Evolutionary conservation across 2,888 invertebrate genomes (phyloP).

Genomic region (Atethmia centrago): DNA sequence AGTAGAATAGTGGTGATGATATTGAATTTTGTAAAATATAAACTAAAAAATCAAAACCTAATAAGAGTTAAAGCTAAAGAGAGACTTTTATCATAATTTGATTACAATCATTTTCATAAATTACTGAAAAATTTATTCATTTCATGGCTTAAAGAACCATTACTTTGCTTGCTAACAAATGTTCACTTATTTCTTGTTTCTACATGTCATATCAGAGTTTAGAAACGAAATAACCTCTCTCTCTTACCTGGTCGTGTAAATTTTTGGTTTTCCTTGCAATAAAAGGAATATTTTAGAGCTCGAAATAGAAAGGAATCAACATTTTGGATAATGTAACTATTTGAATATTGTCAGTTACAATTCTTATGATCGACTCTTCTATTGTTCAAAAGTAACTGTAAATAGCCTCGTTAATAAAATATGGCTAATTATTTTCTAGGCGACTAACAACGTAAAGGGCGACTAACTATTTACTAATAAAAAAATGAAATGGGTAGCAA

Average conservation of each 20-base stretch:
- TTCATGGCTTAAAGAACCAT: neutral
- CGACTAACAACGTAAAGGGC: no score
- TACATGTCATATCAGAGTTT: neutral
- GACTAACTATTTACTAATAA: no score
- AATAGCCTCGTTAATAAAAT: neutral
- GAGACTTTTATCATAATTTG: neutral
- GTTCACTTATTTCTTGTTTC: neutral
- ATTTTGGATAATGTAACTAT: neutral
- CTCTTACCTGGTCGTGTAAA: no score
- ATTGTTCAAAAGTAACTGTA: neutral
- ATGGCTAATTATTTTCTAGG: no score
- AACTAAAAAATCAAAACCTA: neutral
- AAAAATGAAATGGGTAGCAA: no score
- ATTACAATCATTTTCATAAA: neutral
- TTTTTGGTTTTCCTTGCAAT: no score
- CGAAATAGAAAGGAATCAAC: neutral
- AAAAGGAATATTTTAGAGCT: no score
- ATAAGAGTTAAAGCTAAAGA: neutral
- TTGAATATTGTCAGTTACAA: neutral
- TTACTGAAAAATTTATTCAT: neutral
- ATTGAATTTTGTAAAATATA: neutral
- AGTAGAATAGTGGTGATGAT: constrained; percentile 66
- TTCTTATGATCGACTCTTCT: neutral
- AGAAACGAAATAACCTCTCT: neutral
- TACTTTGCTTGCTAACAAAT: neutral